Evolutionary conservation across 2,113 vertebrate genomes (phyloP).

Genomic region (Ginglymostoma cirratum): DNA sequence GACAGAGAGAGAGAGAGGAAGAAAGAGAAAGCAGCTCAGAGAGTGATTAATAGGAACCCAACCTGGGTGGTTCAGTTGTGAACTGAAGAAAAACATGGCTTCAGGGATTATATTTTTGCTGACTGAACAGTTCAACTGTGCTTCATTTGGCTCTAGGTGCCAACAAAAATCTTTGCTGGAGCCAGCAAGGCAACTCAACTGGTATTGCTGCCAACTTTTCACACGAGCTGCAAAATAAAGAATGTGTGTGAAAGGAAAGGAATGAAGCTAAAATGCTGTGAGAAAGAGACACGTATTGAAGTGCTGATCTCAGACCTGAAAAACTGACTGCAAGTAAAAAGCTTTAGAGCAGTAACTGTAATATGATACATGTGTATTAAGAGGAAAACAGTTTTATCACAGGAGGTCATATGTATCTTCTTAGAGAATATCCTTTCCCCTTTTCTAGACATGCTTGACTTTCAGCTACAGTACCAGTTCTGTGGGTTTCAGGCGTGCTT

Average conservation of each 20-base stretch:
- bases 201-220: background rate
- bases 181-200: constrained; percentile 11
- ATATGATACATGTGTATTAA: background rate
- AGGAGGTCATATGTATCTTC: background rate
- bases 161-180: background rate
- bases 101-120: background rate
- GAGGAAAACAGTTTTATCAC: background rate
- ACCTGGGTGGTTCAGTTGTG: background rate
- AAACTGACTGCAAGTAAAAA: background rate
- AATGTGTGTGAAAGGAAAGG: background rate
- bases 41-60: constrained; percentile 4
- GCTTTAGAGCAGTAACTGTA: background rate
- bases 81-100: background rate
- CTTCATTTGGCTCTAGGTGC: background rate
- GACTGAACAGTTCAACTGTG: background rate
- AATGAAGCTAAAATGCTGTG: background rate
- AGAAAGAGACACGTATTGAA: background rate
- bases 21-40: background rate
- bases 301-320: background rate
- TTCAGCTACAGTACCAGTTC: background rate
- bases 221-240: constrained; percentile 9
- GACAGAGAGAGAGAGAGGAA: background rate
- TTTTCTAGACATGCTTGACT: background rate
- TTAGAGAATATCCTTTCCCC: background rate
- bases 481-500: background rate